Evolutionary conservation across 30 jellyfish, hydroid and myxozoan species (phyloP).

Genomic region (Clytia hemisphaerica): DNA sequence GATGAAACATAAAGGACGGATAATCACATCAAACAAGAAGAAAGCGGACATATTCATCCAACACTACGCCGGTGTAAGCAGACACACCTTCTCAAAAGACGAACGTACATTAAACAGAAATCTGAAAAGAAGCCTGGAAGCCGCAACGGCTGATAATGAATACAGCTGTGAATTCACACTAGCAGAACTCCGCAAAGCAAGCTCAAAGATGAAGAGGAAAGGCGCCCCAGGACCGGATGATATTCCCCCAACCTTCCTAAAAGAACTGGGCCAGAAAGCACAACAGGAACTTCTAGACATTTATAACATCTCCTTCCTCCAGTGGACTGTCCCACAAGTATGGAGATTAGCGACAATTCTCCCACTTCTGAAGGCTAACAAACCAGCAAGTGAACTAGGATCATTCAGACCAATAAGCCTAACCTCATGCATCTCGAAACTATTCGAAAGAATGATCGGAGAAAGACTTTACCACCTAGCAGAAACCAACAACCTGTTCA

Average conservation of each 20-base stretch:
- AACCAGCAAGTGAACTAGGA: background rate
- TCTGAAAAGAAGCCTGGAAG: background rate
- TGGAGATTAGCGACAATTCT: background rate
- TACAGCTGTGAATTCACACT: too few species aligned
- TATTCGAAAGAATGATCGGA: background rate
- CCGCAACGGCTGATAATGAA: background rate
- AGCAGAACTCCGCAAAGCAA: background rate
- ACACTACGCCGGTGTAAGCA: too few species aligned
- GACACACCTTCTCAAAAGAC: background rate
- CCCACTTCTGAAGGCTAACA: background rate
- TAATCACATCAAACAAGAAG: too few species aligned
- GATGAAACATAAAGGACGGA: too few species aligned
- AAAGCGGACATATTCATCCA: too few species aligned
- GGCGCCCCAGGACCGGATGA: background rate
- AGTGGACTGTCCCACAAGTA: background rate
- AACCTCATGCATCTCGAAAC: background rate
- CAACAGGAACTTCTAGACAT: background rate
- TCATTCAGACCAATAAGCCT: background rate
- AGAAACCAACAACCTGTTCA: background rate
- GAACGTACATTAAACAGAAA: background rate
- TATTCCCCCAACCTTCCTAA: background rate
- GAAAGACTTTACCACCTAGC: background rate
- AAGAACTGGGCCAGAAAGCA: background rate
- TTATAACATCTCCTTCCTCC: background rate
- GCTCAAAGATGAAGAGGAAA: background rate